Evolutionary conservation across 2,113 vertebrate species (phyloP), one percentile per base, ranked within the genome.

Genomic region (Myotis brandtii): DNA sequence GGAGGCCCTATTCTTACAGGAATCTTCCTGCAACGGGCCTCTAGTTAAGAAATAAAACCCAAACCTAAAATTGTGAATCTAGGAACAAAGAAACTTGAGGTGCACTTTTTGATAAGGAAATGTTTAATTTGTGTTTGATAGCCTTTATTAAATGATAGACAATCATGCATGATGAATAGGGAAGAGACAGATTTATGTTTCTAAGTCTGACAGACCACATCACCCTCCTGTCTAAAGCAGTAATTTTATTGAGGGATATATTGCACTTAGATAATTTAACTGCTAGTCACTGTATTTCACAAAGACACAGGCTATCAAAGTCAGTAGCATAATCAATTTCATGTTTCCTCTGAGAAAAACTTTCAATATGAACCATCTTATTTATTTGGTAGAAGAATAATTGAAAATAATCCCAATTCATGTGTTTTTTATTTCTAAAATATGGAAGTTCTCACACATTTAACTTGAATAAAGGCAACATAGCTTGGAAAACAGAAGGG

Each of bases 241-340:
- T 76, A 62, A 86, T 86, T 94, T 89, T 93, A 86, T 32, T 1
- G 37, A 84, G 37, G 72, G 48, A 83, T 92, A 46, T 9, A 64
- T 5, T 73, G 30, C 20, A 37, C 16, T 76, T 79, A 77, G 37
- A 73, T 56, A 80, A 77, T 92, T 91, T 66, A 76, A 18, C 18
- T 75, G 30, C 52, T 66, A 16, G 52, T 67, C 6, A 37, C 21
- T 89, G 34, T 46, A 89, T 66, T 76, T 72, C 43, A 85, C 34
- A 92, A 50, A 91, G 80, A 77, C 18, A 34, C 0, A 32, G 10
- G 34, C 40, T 69, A 86, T 40, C 72, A 92, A 91, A 84, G 34
- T 92, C 23, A 34, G 37, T 20, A 77, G 43, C 6, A 76, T 64
- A 95, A 89, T 76, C 72, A 91, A 50, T 73, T 94, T 52, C 37